Base-by-base conservation (phyloP, 2,797 vertebrate species). In the Psittacula echo region DNA sequence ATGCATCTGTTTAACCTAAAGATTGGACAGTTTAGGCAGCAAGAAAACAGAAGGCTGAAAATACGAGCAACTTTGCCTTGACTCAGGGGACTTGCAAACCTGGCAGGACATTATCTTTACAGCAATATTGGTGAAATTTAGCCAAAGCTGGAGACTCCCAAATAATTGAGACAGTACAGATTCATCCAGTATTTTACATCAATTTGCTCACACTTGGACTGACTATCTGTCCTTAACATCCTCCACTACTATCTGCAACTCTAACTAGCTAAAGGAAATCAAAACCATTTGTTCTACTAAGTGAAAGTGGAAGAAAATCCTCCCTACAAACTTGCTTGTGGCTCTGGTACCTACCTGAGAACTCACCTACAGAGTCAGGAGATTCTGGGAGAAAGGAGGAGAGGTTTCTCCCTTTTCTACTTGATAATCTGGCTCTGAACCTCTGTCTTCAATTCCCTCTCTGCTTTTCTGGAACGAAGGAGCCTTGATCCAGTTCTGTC, bases 1-100 rank as follows among this genome's bases (percentile, higher is more conserved):
- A 61, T 74, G 93, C 94, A 96, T 96, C 95, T 97, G 93, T 94
- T 96, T 94, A 34, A 34, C 34, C 34, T 34, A 34, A 34, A 34
- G 34, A 34, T 10, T 37, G 37, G 87, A 91, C 64, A 77, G 51
- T 77, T 95, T 89, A 70, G 67, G 84, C 66, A 94, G 62, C 89
- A 89, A 56, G 12, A 65, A 91, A 92, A 79, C 16, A 75, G 74
- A 90, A 85, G 67, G 47, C 71, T 90, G 68, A 87, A 97, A 91
- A 91, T 3, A 4, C 1, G 2, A 82, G 82, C 34, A 61, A 64
- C 23, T 80, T 79, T 50, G 75, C 79, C 71, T 93, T 45, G n/a
- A 72, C 39, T 44, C 4, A 4, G 74, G 39, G 20, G n/a, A 85
- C 42, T 62, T 74, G 23, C 27, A 65, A 44, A 56, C 10, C 54